Evolutionary conservation across 1,140 invertebrate species (phyloP).

Genomic region (Lasaia peninsularis): DNA sequence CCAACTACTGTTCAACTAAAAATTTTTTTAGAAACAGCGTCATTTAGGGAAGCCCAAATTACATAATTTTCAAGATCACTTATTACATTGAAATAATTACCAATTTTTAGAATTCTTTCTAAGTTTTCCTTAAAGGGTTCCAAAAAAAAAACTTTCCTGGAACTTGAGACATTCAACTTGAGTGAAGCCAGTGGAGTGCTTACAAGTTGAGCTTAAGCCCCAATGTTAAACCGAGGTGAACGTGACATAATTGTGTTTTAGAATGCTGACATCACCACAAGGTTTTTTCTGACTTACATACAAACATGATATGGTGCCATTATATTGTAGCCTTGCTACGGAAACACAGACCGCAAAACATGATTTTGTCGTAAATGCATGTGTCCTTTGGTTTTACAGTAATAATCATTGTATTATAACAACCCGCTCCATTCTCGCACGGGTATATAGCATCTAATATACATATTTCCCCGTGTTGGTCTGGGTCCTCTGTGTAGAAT

Average conservation of each 20-base stretch:
- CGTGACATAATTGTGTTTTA: constrained; percentile 29
- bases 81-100: not conserved
- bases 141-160: not conserved
- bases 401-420: too few species aligned
- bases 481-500: too few species aligned
- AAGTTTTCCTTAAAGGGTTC: not conserved
- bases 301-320: constrained; percentile 14
- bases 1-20: too few species aligned
- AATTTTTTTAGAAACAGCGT: too few species aligned
- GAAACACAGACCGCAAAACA: too few species aligned
- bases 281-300: too few species aligned
- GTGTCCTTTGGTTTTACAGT: too few species aligned
- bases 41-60: too few species aligned
- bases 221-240: constrained; percentile 29
- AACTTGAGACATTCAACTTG: constrained; percentile 2
- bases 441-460: too few species aligned
- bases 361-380: too few species aligned
- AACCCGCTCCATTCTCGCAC: too few species aligned
- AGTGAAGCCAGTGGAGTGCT: constrained; percentile 5
- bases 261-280: constrained; percentile 25
- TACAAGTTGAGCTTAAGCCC: constrained; percentile 12
- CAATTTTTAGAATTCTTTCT: not conserved
- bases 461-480: too few species aligned
- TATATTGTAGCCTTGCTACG: constrained; percentile 13
- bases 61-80: not conserved